These are phyloP conservation scores for Forficula auricularia DNA, from an alignment of 1,140 invertebrate species.

Conservation along the genomic window DNA sequence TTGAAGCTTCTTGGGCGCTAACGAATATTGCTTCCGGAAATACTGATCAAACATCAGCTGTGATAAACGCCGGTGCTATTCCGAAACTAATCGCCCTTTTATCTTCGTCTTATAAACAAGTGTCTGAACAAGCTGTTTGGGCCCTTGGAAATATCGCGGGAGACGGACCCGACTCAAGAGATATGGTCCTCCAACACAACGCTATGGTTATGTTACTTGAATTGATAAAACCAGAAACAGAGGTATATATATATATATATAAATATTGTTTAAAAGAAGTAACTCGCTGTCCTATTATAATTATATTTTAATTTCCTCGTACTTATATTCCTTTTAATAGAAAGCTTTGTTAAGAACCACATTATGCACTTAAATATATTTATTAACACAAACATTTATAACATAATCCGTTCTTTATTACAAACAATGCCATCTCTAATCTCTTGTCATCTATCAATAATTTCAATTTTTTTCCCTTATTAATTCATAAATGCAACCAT, in stretches of 20 bases:
- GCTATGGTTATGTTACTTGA: constrained; percentile 46
- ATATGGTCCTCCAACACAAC: constrained; percentile 48
- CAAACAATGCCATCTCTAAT: too few relatives aligned
- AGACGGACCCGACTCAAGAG: constrained; percentile 56
- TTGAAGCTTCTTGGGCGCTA: constrained; percentile 94
- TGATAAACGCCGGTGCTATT: constrained; percentile 64
- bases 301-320: neutral
- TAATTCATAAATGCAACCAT: too few relatives aligned
- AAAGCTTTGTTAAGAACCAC: too few relatives aligned
- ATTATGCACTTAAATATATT: too few relatives aligned
- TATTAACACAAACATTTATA: too few relatives aligned
- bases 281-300: too few relatives aligned
- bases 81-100: constrained; percentile 67
- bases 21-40: constrained; percentile 95
- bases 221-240: constrained; percentile 40
- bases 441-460: too few relatives aligned
- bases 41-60: constrained; percentile 44
- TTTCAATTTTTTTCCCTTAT: too few relatives aligned
- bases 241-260: constrained; percentile 20
- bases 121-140: constrained; percentile 95
- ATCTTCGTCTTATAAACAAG: constrained; percentile 48
- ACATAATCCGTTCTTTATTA: too few relatives aligned
- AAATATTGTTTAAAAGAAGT: too few relatives aligned
- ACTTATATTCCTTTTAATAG: neutral
- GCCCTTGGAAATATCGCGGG: constrained; percentile 95